phyloP scores from a whole-genome alignment of 2,113 vertebrate species.

The Thunnus maccoyii region DNA sequence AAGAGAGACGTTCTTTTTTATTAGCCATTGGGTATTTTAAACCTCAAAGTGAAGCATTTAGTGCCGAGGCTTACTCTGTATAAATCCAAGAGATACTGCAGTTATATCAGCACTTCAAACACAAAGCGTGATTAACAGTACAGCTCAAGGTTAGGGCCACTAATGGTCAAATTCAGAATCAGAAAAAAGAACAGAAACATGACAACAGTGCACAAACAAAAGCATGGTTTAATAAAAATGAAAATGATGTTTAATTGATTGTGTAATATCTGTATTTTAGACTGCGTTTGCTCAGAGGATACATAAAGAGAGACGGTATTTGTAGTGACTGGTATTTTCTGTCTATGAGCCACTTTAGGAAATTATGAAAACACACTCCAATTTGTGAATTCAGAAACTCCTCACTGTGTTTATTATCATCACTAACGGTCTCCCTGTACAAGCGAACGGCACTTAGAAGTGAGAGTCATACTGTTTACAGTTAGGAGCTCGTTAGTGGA shows the following conservation, averaged over 20 bases:
- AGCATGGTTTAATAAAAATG: too few relatives aligned
- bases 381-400: constrained; percentile 15
- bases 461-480: constrained; percentile 34
- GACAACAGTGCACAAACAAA: background rate
- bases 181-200: constrained; percentile 7
- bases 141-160: background rate
- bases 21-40: constrained; percentile 71
- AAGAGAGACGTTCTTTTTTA: constrained; percentile 66
- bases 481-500: constrained; percentile 27
- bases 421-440: constrained; percentile 33
- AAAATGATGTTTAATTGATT: background rate
- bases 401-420: constrained; percentile 51
- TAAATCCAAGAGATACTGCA: constrained; percentile 20
- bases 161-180: constrained; percentile 7
- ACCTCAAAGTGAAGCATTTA: constrained; percentile 68
- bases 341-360: background rate
- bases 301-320: background rate
- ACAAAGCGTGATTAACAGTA: constrained; percentile 34
- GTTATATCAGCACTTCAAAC: constrained; percentile 58
- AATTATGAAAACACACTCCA: constrained; percentile 7
- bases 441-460: constrained; percentile 29
- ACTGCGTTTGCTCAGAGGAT: background rate
- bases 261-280: background rate
- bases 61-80: constrained; percentile 25
- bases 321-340: constrained; percentile 15